Evolutionary conservation across 2,797 vertebrate species (phyloP), one percentile per base, ranked within the genome.

Genomic region (Alexandromys oeconomus): DNA sequence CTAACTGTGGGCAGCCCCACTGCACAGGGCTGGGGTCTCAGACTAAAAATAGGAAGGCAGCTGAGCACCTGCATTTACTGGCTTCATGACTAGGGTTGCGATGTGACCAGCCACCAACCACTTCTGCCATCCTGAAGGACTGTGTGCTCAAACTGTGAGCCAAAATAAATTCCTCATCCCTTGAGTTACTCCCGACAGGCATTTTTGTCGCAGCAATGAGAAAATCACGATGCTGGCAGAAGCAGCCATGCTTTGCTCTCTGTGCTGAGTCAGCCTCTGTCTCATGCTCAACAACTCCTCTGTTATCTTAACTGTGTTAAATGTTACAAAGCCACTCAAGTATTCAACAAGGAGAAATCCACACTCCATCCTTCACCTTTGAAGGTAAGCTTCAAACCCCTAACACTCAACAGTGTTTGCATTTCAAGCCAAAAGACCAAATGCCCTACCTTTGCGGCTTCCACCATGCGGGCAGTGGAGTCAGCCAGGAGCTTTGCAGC

Each of bases 381-480:
- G 29, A 63, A 51, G n/a, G 34, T 12, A 27, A 6, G n/a, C 54
- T 65, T 87, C 73, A 85, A 80, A 87, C 4, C 17, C 17, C 69
- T 48, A 37, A 48, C 17, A 67, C 23, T 76, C 4, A 15, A 3
- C 1, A 19, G 85, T 0, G 9, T 19, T 71, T 84, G 79, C 95
- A 27, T 46, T 88, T 88, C 4, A 59, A 43, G 51, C 10, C 31
- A 48, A 43, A 27, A n/a, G 6, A 84, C 5, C 40, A 71, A 29
- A 6, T 0, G 87, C 10, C 27, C n/a, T 98, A 99, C 99, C 99
- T 99, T 99, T 31, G 99, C 99, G 61, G 99, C 99, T 98, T 99
- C 99, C 92, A 99, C 99, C 99, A 99, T 99, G 87, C 99, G 99
- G 81, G 99, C 99, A 0, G 99, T 99, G 71, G 99, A 99, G 96